A percentile compares a stretch with the other conserved stretches of the same genome.
Evolutionary conservation across 2,797 vertebrate genomes (phyloP).

Genomic region (Rhynchotus rufescens): DNA sequence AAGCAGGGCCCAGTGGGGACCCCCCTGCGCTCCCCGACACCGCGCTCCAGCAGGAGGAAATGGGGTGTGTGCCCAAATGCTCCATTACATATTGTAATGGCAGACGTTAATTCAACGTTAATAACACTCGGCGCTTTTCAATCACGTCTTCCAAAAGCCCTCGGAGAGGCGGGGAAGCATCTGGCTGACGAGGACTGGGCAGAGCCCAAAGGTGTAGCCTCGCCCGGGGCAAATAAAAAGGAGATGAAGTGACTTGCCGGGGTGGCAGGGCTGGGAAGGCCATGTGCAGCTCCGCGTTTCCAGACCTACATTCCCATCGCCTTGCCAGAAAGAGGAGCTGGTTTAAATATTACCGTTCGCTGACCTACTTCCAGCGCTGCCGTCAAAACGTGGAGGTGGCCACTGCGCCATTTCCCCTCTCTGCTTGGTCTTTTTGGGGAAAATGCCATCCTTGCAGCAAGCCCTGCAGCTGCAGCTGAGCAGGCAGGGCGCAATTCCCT

Average conservation of each 20-base stretch:
- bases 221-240: constrained; percentile 18
- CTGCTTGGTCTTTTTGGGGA: constrained; percentile 44
- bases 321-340: constrained; percentile 53
- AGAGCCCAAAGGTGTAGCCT: constrained; percentile 58
- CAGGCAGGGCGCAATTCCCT: constrained; percentile 60
- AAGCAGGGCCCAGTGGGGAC: neutral
- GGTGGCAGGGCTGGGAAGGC: constrained; percentile 50
- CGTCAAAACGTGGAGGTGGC: constrained; percentile 16
- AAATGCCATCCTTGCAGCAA: constrained; percentile 54
- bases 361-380: constrained; percentile 49
- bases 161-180: constrained; percentile 64
- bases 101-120: constrained; percentile 70
- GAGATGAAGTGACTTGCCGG: constrained; percentile 65
- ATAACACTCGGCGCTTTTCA: constrained; percentile 70
- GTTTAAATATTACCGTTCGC: constrained; percentile 68
- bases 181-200: constrained; percentile 63
- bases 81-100: constrained; percentile 69
- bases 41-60: constrained; percentile 53
- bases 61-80: constrained; percentile 53
- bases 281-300: constrained; percentile 28
- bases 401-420: constrained; percentile 36
- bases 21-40: neutral
- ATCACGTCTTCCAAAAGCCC: constrained; percentile 59
- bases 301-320: constrained; percentile 60
- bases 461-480: constrained; percentile 54